Conservation (phyloP, 2,797 vertebrate species). For the Helostoma temminkii region DNA sequence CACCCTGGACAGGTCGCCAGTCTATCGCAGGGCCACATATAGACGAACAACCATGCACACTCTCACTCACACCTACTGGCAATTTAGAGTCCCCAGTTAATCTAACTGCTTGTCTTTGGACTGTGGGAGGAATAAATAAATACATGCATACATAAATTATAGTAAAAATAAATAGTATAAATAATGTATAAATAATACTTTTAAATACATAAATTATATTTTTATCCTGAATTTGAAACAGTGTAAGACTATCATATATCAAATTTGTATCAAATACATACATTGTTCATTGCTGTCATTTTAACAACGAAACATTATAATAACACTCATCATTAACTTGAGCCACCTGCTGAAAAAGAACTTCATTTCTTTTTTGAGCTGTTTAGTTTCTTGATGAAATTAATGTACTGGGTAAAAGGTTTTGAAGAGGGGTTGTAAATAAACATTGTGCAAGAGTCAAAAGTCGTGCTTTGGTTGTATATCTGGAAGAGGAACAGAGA, state of each 20-base stretch:
- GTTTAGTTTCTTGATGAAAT: slow-evolving; percentile 13
- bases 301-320: neutral
- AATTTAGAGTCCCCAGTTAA: too few species aligned
- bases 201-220: slow-evolving; percentile 23
- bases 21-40: too few species aligned
- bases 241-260: too few species aligned
- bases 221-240: neutral
- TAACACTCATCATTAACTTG: neutral
- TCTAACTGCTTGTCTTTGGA: too few species aligned
- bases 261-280: slow-evolving; percentile 3
- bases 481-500: slow-evolving; percentile 42
- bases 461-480: rapidly evolving
- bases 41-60: too few species aligned
- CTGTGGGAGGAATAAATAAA: slow-evolving; percentile 22
- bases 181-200: slow-evolving; percentile 31
- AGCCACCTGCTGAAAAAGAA: neutral
- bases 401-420: rapidly evolving
- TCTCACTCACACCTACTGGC: too few species aligned
- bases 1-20: too few species aligned
- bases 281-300: neutral
- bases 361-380: neutral
- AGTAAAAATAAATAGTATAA: too few species aligned
- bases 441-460: neutral
- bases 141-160: too few species aligned
- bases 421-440: rapidly evolving